Percentiles rank a stretch among this genome's conserved stretches.
Conservation (phyloP, 2,888 invertebrate genomes). For the Brassicogethes aeneus region DNA sequence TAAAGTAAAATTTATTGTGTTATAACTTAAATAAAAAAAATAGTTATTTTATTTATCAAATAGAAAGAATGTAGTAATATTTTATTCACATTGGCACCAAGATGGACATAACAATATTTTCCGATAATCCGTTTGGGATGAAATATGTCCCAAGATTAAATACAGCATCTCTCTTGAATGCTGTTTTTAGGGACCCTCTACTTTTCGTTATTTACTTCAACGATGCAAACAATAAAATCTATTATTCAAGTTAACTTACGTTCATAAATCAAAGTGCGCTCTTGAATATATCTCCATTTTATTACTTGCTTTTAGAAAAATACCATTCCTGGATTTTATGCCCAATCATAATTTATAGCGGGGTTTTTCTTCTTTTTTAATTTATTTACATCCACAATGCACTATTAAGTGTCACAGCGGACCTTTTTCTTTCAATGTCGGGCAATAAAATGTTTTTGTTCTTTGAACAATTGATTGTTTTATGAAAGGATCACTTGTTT, state of each 20-base stretch:
- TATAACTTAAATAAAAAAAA: no score
- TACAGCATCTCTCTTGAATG: neutral
- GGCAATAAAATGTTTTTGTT: no score
- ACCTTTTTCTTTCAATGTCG: no score
- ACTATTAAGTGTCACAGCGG: no score
- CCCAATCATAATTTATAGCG: neutral
- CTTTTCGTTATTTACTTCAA: neutral
- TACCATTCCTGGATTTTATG: neutral
- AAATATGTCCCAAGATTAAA: slow-evolving; percentile 15
- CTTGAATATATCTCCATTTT: neutral
- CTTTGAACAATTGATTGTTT: no score
- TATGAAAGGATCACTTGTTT: no score
- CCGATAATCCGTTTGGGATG: slow-evolving; percentile 27
- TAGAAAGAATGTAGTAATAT: no score
- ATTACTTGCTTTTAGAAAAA: slow-evolving; percentile 1
- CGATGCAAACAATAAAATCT: neutral
- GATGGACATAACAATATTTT: slow-evolving; percentile 29
- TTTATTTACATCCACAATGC: no score
- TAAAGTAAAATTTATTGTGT: no score
- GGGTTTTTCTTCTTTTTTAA: neutral
- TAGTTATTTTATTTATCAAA: no score
- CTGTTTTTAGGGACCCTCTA: neutral
- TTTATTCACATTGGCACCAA: slow-evolving; percentile 32
- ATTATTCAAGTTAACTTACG: neutral
- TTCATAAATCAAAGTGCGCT: neutral